phyloP scores from a whole-genome alignment of 2,113 vertebrate species.

The Toxotes jaculatrix region DNA sequence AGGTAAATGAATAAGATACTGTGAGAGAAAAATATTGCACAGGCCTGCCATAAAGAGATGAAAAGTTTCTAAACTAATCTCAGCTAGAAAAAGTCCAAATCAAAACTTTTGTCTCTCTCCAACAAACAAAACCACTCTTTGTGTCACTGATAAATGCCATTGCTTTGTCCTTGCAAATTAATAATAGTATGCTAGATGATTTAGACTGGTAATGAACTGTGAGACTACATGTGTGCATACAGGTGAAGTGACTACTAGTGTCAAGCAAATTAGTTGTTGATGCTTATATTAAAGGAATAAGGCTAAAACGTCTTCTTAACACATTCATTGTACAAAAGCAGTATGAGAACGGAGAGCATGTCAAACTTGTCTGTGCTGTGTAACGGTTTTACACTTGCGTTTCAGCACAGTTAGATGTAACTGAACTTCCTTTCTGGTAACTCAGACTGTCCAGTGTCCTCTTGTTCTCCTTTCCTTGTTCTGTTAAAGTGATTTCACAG shows the following conservation, averaged over 20 bases:
- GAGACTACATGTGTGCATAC: background rate
- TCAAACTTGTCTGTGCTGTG: background rate
- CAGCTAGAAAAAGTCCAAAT: background rate
- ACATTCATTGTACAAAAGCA: background rate
- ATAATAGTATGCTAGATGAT: background rate
- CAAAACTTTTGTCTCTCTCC: too few species aligned
- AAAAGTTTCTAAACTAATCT: too few species aligned
- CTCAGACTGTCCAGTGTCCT: background rate
- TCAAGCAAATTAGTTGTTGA: background rate
- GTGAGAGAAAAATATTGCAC: too few species aligned
- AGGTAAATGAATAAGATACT: too few species aligned
- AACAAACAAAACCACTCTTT: background rate
- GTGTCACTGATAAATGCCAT: background rate
- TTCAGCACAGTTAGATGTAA: background rate
- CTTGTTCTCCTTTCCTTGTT: background rate
- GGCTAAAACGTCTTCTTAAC: background rate
- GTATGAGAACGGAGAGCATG: background rate
- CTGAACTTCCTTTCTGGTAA: background rate
- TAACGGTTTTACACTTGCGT: background rate
- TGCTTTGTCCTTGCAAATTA: background rate
- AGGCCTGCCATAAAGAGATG: too few species aligned
- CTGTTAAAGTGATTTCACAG: background rate
- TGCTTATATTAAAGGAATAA: background rate
- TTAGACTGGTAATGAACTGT: background rate
- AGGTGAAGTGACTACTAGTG: background rate